Evolutionary conservation across 2,797 vertebrate genomes (phyloP).

Genomic region (Triplophysa bombifrons): DNA sequence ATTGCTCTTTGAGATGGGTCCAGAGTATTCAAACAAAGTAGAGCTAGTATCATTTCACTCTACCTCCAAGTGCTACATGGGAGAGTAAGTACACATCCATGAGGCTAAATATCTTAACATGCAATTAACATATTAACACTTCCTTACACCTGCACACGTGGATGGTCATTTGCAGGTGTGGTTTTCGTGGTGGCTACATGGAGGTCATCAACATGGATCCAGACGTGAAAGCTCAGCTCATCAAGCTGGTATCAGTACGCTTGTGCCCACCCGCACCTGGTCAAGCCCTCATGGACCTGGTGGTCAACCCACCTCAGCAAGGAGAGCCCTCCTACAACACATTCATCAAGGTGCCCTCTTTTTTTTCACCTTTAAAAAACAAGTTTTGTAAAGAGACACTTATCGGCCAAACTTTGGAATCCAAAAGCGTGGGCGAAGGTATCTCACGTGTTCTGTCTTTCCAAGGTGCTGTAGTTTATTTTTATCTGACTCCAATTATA

Average conservation of each 20-base stretch:
- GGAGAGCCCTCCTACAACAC: conserved; percentile 84
- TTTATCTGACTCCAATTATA: too few species aligned
- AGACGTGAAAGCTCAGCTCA: conserved; percentile 80
- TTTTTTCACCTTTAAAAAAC: too few species aligned
- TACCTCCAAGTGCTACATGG: conserved; percentile 93
- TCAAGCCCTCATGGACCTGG: conserved; percentile 83
- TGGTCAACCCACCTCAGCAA: conserved; percentile 81
- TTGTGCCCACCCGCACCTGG: conserved; percentile 85
- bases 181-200: conserved; percentile 89
- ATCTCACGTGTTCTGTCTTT: too few species aligned
- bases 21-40: conserved; percentile 78
- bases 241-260: conserved; percentile 84
- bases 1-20: conserved; percentile 90
- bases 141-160: neutral
- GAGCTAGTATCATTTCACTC: conserved; percentile 93
- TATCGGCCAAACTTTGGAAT: too few species aligned
- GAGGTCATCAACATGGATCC: conserved; percentile 91
- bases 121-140: neutral
- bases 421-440: too few species aligned
- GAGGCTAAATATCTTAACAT: neutral
- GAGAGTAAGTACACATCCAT: conserved; percentile 82
- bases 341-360: conserved; percentile 77
- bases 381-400: too few species aligned
- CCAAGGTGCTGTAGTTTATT: too few species aligned
- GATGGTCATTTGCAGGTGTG: conserved; percentile 76